Conservation (phyloP, 2,797 vertebrate genomes). For the Microtus agrestis region DNA sequence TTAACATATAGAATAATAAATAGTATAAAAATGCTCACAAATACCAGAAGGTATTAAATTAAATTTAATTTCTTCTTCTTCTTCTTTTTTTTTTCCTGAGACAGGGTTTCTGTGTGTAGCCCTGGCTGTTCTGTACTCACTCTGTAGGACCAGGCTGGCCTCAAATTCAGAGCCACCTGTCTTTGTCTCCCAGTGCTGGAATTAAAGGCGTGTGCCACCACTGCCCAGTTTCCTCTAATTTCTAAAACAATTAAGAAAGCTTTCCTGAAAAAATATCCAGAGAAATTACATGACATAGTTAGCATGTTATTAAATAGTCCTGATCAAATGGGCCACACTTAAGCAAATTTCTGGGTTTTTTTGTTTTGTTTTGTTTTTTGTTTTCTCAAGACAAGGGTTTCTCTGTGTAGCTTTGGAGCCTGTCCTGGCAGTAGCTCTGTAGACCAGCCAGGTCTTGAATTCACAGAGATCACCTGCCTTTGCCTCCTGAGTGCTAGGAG, state of each 20-base stretch:
- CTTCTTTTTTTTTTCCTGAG: not conserved
- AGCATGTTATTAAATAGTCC: not conserved
- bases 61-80: not conserved
- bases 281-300: conserved; percentile 5
- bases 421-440: not conserved
- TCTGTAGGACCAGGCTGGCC: not conserved
- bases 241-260: conserved; percentile 46
- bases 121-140: not conserved
- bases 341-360: not conserved
- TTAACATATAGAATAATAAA: conserved; percentile 28
- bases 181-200: not conserved
- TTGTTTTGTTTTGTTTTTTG: no score
- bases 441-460: not conserved
- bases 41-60: not conserved
- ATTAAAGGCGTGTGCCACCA: not conserved
- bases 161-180: not conserved
- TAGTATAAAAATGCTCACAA: conserved; percentile 42
- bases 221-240: conserved; percentile 8
- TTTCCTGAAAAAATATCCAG: conserved; percentile 46
- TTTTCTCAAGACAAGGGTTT: not conserved
- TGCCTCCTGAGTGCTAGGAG: not conserved
- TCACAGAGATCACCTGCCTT: not conserved
- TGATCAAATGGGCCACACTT: not conserved
- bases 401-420: not conserved
- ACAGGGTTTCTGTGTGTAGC: not conserved